phyloP scores from a whole-genome alignment of 2,113 vertebrate genomes.

The Calyptommatus sinebrachiatus region DNA sequence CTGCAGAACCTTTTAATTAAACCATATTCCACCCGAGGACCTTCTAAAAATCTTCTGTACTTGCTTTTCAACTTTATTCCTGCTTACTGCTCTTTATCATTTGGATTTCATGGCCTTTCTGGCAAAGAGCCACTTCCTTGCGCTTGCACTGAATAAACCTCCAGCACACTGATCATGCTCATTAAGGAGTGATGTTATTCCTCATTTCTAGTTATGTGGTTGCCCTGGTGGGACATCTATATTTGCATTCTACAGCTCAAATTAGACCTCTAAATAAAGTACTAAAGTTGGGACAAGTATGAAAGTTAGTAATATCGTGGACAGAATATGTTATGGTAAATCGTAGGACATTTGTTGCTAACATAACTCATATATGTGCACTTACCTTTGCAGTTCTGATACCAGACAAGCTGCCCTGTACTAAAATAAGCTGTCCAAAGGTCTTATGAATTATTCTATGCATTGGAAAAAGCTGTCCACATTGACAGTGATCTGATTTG shows the following conservation, averaged over 20 bases:
- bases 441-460: too few species aligned
- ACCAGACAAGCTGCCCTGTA: too few species aligned
- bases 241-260: neutral
- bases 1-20: constrained; percentile 16
- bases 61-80: neutral
- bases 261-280: neutral
- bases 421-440: too few species aligned
- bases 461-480: too few species aligned
- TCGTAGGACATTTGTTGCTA: too few species aligned
- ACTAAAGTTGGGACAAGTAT: neutral
- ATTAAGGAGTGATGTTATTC: neutral
- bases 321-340: neutral
- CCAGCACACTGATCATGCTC: neutral
- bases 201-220: neutral
- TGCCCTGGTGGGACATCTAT: neutral
- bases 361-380: too few species aligned
- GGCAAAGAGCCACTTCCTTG: neutral
- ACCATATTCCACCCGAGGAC: constrained; percentile 3
- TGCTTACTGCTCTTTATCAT: neutral
- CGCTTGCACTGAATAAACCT: neutral
- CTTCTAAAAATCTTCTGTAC: neutral
- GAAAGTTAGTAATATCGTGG: neutral
- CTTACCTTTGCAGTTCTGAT: too few species aligned
- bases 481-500: too few species aligned
- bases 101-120: neutral